A percentile compares a stretch with the other conserved stretches of the same genome.
Evolutionary conservation across 2,797 vertebrate genomes (phyloP).

Genomic region (Dallia pectoralis): DNA sequence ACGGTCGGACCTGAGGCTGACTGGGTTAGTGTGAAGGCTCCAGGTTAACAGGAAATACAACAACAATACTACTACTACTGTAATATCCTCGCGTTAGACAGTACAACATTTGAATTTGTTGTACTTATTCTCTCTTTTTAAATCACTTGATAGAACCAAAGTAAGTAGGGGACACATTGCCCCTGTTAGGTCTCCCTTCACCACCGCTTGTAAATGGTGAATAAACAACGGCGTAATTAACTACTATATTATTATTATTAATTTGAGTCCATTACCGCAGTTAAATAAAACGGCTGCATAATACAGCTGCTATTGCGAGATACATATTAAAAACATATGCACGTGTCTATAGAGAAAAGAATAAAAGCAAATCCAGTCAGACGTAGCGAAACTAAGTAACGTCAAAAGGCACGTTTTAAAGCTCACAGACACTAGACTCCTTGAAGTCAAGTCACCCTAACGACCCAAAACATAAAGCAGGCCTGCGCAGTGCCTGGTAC

Average conservation of each 20-base stretch:
- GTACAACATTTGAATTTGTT: not conserved
- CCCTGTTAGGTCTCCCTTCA: not conserved
- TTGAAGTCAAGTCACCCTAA: no score
- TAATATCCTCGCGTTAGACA: not conserved
- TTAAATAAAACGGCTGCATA: no score
- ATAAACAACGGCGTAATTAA: not conserved
- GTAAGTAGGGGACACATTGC: not conserved
- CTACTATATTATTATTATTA: no score
- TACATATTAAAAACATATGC: no score
- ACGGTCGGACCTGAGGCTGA: not conserved
- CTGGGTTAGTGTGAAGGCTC: conserved; percentile 5
- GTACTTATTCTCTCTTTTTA: not conserved
- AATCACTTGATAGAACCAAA: not conserved
- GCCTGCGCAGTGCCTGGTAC: not conserved
- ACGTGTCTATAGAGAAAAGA: no score
- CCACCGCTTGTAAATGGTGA: not conserved
- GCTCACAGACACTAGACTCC: no score
- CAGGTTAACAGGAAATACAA: not conserved
- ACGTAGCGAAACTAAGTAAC: no score
- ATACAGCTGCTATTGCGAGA: no score
- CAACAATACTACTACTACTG: not conserved
- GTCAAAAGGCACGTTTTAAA: no score
- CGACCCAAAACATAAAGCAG: not conserved
- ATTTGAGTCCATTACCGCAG: no score
- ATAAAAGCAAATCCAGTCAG: no score